phyloP scores from a whole-genome alignment of 2,888 invertebrate species.

The Machimus rusticus region DNA sequence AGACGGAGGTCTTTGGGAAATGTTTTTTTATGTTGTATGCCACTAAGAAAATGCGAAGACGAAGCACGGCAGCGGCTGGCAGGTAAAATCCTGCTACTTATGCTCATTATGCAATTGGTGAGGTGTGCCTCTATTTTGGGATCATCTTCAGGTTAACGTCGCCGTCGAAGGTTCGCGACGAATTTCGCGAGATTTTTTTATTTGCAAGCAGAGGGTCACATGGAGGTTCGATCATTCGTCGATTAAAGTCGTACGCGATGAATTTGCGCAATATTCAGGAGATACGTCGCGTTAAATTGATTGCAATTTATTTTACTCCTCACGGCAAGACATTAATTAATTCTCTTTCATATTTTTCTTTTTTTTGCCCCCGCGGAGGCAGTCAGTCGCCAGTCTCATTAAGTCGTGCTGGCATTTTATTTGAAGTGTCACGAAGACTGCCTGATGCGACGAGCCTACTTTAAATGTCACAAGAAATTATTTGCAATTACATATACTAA shows the following conservation, averaged over 20 bases:
- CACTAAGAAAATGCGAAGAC: not conserved
- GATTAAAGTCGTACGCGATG: not conserved
- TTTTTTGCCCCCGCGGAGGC: not conserved
- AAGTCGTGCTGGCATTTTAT: not conserved
- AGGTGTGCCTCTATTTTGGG: constrained; percentile 10
- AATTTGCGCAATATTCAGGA: not conserved
- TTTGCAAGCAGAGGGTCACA: not conserved
- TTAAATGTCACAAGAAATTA: not conserved
- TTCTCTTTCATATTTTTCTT: not conserved
- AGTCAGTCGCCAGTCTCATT: not conserved
- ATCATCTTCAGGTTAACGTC: constrained; percentile 4
- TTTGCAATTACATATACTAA: not conserved
- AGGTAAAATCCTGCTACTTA: not conserved
- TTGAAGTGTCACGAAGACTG: not conserved
- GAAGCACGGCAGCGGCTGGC: not conserved
- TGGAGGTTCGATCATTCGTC: not conserved
- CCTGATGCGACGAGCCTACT: not conserved
- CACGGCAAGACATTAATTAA: not conserved
- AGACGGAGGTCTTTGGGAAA: not conserved
- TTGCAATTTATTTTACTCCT: not conserved
- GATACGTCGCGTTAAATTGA: not conserved
- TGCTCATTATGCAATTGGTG: not conserved
- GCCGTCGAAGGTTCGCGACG: not conserved
- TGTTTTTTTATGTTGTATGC: not conserved
- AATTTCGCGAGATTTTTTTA: not conserved